Conservation (phyloP, 2,113 vertebrate species). For the Caranx ignobilis region DNA sequence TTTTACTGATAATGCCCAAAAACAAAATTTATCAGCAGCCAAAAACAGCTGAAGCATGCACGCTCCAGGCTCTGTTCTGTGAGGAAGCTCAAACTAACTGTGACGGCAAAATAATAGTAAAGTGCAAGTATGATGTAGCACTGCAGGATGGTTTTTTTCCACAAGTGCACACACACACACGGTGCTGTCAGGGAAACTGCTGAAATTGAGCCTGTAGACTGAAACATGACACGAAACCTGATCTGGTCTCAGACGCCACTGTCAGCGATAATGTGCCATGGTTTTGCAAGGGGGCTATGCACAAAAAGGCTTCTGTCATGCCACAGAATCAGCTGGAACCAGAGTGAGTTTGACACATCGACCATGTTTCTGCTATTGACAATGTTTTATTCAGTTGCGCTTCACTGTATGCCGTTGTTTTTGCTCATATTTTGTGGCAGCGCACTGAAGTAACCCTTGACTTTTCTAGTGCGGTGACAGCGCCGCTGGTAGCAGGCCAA, state of each 20-base stretch:
- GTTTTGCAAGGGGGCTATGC: conserved; percentile 1
- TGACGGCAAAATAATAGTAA: background rate
- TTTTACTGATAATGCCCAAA: conserved; percentile 4
- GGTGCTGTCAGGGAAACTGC: conserved; percentile 29
- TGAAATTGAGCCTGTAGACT: conserved; percentile 38
- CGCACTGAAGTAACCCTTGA: conserved; percentile 13
- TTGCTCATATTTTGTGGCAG: background rate
- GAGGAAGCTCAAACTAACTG: background rate
- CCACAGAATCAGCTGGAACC: background rate
- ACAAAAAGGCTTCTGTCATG: background rate
- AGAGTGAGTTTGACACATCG: background rate
- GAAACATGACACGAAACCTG: conserved; percentile 61
- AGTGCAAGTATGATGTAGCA: background rate
- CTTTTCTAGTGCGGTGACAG: conserved; percentile 28
- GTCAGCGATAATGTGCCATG: background rate
- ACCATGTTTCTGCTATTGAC: background rate
- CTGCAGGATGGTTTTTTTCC: background rate
- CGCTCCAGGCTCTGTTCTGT: background rate
- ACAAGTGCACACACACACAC: background rate
- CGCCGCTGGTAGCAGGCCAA: conserved; percentile 3
- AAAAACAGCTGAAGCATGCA: background rate
- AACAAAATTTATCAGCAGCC: conserved; percentile 12
- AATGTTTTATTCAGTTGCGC: background rate
- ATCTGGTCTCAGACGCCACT: conserved; percentile 16
- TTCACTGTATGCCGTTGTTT: conserved; percentile 17